Conservation (phyloP, 2,888 invertebrate species). For the Xylota sylvarum region DNA sequence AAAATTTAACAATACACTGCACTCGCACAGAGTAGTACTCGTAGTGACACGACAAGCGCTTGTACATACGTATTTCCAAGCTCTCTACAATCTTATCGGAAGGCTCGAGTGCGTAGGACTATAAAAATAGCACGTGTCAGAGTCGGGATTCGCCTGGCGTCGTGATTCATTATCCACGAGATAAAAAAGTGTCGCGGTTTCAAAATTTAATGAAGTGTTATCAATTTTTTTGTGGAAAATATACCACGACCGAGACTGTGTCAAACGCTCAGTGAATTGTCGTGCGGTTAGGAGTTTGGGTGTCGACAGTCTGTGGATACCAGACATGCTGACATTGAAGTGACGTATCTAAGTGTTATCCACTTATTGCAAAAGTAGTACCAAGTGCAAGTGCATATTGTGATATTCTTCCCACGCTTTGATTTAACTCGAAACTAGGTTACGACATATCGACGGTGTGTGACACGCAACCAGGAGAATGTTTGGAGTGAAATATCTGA, state of each 20-base stretch:
- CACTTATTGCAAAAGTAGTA: slow-evolving; percentile 14
- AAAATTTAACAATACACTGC: slow-evolving; percentile 18
- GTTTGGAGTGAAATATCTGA: slow-evolving; percentile 83
- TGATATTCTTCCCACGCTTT: slow-evolving; percentile 45
- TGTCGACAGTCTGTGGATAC: slow-evolving; percentile 29
- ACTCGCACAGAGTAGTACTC: no score
- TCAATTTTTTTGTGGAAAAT: slow-evolving; percentile 16
- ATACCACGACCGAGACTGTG: neutral
- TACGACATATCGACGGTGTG: slow-evolving; percentile 10
- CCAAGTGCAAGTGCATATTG: slow-evolving; percentile 71
- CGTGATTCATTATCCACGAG: slow-evolving; percentile 19
- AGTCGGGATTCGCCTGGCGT: slow-evolving; percentile 16
- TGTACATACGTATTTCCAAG: neutral
- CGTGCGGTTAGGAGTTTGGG: neutral
- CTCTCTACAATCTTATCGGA: slow-evolving; percentile 24
- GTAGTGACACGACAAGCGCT: slow-evolving; percentile 1
- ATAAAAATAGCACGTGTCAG: slow-evolving; percentile 58
- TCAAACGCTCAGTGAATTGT: slow-evolving; percentile 4
- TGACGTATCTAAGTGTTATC: neutral
- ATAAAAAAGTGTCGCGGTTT: slow-evolving; percentile 41
- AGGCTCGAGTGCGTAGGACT: slow-evolving; percentile 2
- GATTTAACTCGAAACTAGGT: slow-evolving; percentile 54
- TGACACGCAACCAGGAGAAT: slow-evolving; percentile 78
- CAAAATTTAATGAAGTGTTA: slow-evolving; percentile 18
- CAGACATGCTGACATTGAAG: slow-evolving; percentile 17